Base-by-base conservation (phyloP, 2,113 vertebrate species). In the Oxyura jamaicensis region DNA sequence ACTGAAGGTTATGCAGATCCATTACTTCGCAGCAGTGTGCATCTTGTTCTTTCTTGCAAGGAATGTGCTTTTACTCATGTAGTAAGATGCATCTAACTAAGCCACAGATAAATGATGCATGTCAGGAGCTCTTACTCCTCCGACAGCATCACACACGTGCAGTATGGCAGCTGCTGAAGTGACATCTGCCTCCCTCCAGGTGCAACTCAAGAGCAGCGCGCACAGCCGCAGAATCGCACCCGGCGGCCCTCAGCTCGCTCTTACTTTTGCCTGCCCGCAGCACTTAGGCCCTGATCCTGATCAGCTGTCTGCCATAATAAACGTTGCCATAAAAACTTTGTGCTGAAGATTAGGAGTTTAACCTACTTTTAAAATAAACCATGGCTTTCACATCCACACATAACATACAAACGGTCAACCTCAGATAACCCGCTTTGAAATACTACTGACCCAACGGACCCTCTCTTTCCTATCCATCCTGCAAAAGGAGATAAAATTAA, bases 401-500 rank as follows among this genome's bases (percentile, higher is more conserved):
- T 11, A 69, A 65, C 0, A 10, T 44, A 84, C 26, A 65, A 78
- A 78, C 13, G 68, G 35, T 5, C 20, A 83, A 69, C 8, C 28
- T 21, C 75, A 86, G 22, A 6, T 52, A 84, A 39, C 11, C 26
- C 67, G 55, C 75, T 87, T 48, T 75, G 42, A 86, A 88, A 92
- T 28, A 53, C 21, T 68, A 55, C 35, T 53, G 50, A 76, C 53
- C 31, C 62, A 73, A 58, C 1, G 16, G 19, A 86, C 11, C 4
- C 22, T 90, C 28, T 50, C 23, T 41, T 83, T 78, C 48, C 78
- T 66, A 68, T 3, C 10, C 41, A 36, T 44, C 6, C n/a, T 29
- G 66, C 28, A 59, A 46, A 90, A 91, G 29, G 25, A 94, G n/a
- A 83, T 44, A 90, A 87, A 76, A 85, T 87, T 68, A 86, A 86